Conservation (phyloP, 2,797 vertebrate genomes). For the Acipenser transmontanus region DNA sequence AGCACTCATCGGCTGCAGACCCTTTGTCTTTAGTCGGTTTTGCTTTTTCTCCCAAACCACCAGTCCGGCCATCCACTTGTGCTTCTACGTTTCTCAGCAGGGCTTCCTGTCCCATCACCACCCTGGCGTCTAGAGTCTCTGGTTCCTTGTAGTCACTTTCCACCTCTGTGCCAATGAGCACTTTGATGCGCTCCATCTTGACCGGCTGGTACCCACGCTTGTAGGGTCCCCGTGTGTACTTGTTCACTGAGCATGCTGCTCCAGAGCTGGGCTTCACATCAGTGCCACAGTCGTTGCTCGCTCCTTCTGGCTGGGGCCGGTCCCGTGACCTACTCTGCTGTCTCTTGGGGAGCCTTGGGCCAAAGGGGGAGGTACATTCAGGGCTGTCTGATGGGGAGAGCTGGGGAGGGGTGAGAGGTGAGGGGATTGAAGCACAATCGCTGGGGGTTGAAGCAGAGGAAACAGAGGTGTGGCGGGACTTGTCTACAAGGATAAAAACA, state of each 20-base stretch:
- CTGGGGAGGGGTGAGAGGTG: constrained; percentile 63
- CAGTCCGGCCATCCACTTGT: constrained; percentile 32
- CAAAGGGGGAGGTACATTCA: constrained; percentile 48
- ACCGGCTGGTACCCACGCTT: constrained; percentile 49
- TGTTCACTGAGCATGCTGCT: constrained; percentile 47
- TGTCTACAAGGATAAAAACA: constrained; percentile 47
- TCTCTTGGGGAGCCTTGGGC: constrained; percentile 54
- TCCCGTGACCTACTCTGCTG: constrained; percentile 53
- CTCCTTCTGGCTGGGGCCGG: constrained; percentile 86
- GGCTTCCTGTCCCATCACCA: constrained; percentile 90
- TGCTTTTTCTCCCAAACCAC: not conserved
- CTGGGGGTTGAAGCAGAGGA: constrained; percentile 66
- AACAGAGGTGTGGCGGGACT: constrained; percentile 61
- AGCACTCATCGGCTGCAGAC: constrained; percentile 29
- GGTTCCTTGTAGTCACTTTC: constrained; percentile 67
- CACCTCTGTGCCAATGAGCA: constrained; percentile 61
- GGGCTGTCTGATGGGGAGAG: constrained; percentile 50
- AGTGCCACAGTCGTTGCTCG: constrained; percentile 57
- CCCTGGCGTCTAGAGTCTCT: constrained; percentile 70
- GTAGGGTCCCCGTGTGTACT: constrained; percentile 58
- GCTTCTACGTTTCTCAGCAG: constrained; percentile 54
- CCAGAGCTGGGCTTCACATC: constrained; percentile 40
- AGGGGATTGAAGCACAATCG: constrained; percentile 63
- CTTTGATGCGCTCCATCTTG: constrained; percentile 64
- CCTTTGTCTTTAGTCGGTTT: constrained; percentile 18